These are phyloP conservation scores for Pyralis farinalis DNA, from an alignment of 2,888 invertebrate genomes.

Conservation along the genomic window DNA sequence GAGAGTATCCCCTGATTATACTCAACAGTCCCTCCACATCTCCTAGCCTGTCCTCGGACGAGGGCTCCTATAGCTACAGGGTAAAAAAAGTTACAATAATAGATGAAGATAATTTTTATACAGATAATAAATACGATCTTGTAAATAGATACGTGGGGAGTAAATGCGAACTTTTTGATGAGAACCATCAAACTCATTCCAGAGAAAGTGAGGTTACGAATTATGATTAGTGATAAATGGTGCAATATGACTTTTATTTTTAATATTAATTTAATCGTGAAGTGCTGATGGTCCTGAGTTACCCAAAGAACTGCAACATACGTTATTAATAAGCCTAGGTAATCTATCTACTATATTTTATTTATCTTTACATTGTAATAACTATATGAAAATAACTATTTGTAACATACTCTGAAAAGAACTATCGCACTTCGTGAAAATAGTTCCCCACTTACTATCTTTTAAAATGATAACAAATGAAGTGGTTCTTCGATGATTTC, in stretches of 20 bases:
- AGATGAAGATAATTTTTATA: slow-evolving; percentile 50
- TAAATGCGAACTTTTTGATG: slow-evolving; percentile 48
- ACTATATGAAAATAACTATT: no score
- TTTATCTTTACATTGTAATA: neutral
- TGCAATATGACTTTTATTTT: slow-evolving; percentile 42
- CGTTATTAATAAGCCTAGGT: neutral
- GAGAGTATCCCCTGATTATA: slow-evolving; percentile 53
- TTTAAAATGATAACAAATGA: no score
- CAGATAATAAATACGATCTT: slow-evolving; percentile 46
- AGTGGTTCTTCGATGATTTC: no score
- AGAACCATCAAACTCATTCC: slow-evolving; percentile 62
- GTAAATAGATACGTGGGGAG: slow-evolving; percentile 49
- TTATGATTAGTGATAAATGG: slow-evolving; percentile 44
- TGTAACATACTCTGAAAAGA: neutral
- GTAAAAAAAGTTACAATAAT: slow-evolving; percentile 66
- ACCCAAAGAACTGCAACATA: slow-evolving; percentile 29
- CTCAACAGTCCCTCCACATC: slow-evolving; percentile 71
- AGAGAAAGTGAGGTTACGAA: slow-evolving; percentile 51
- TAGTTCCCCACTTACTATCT: neutral
- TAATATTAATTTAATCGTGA: slow-evolving; percentile 16
- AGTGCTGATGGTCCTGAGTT: slow-evolving; percentile 23
- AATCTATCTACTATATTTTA: slow-evolving; percentile 2
- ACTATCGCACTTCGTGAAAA: slow-evolving; percentile 3
- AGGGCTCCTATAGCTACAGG: slow-evolving; percentile 66
- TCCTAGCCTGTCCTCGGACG: slow-evolving; percentile 46